Conservation (phyloP, 2,888 invertebrate species). For the Hyles lineata region DNA sequence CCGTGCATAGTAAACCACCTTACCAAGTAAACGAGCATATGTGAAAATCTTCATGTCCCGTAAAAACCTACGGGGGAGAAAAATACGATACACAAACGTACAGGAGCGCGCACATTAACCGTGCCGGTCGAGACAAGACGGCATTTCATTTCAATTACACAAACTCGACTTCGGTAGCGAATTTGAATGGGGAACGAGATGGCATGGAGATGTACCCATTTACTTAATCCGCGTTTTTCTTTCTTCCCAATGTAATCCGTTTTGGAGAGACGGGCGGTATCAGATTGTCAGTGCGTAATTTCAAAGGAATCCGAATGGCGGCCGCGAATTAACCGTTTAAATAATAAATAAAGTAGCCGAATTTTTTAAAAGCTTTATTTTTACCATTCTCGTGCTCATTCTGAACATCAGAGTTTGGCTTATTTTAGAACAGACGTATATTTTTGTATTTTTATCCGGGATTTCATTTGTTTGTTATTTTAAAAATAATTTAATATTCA, state of each 20-base stretch:
- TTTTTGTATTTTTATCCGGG: background rate
- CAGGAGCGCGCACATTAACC: conserved; percentile 49
- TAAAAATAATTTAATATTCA: background rate
- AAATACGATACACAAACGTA: conserved; percentile 29
- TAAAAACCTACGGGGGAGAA: background rate
- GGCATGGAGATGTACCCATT: conserved; percentile 57
- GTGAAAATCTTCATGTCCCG: background rate
- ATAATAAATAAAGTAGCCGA: conserved; percentile 30
- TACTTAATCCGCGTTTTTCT: conserved; percentile 68
- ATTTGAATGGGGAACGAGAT: conserved; percentile 61
- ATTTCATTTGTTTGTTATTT: conserved; percentile 11
- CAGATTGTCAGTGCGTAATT: conserved; percentile 34
- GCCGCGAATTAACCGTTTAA: conserved; percentile 26
- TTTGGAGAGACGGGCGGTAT: conserved; percentile 46
- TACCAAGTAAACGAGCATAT: background rate
- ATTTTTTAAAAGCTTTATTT: conserved; percentile 7
- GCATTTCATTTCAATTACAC: conserved; percentile 75
- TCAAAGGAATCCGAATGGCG: conserved; percentile 31
- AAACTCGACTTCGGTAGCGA: conserved; percentile 58
- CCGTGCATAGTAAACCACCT: background rate
- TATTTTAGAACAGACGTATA: background rate
- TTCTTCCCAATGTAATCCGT: conserved; percentile 54
- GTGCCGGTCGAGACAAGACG: conserved; percentile 49
- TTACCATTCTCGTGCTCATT: background rate
- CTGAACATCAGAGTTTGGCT: background rate